These are phyloP conservation scores for Lota lota DNA, from an alignment of 2,113 vertebrate species.

Conservation along the genomic window DNA sequence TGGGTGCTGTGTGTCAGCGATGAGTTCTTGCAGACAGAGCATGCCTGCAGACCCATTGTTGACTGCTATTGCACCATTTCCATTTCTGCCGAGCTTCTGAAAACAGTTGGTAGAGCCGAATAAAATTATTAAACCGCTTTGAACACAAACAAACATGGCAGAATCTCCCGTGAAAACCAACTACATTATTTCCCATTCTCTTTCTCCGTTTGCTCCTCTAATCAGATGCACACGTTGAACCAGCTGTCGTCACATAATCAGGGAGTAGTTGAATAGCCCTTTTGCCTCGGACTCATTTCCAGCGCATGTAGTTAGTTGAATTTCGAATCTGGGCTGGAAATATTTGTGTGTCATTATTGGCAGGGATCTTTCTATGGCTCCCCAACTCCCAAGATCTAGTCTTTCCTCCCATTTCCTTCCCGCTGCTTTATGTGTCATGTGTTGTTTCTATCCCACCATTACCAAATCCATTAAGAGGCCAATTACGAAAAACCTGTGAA, in stretches of 20 bases:
- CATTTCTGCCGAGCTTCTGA: too few species aligned
- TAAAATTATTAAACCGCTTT: too few species aligned
- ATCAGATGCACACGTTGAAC: slow-evolving; percentile 9
- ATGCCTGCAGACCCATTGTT: too few species aligned
- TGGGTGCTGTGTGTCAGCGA: too few species aligned
- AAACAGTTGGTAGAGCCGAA: too few species aligned
- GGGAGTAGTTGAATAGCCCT: background rate
- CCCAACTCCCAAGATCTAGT: slow-evolving; percentile 25
- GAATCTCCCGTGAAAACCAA: too few species aligned
- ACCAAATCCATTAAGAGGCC: slow-evolving; percentile 42
- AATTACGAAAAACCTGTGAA: slow-evolving; percentile 55
- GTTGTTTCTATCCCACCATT: slow-evolving; percentile 47
- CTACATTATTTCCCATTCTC: too few species aligned
- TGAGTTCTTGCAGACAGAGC: too few species aligned
- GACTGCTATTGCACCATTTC: too few species aligned
- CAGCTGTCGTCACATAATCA: slow-evolving; percentile 13
- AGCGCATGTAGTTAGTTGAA: slow-evolving; percentile 13
- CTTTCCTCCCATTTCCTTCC: slow-evolving; percentile 13
- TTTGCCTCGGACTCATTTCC: background rate
- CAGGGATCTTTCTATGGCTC: slow-evolving; percentile 35
- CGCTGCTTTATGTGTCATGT: slow-evolving; percentile 45
- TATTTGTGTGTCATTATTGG: slow-evolving; percentile 33
- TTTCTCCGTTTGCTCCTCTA: background rate
- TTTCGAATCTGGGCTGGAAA: slow-evolving; percentile 25
- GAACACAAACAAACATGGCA: too few species aligned